Base-by-base conservation (phyloP, 1,140 invertebrate genomes). In the Wiebesia pumilae region DNA sequence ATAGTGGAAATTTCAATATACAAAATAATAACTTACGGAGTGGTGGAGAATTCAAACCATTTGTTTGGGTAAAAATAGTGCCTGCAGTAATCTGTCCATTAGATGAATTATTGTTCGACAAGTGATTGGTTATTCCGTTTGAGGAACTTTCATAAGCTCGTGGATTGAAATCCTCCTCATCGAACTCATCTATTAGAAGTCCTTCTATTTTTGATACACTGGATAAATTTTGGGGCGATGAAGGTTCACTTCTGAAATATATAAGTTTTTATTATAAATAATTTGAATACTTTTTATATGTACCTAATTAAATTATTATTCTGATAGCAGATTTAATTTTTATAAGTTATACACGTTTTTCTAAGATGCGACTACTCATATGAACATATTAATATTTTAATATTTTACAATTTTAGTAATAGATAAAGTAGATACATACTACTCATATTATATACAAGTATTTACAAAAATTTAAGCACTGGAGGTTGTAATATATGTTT, bases 141-240 rank as follows among this genome's bases (percentile, higher is more conserved):
- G 90, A 79, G 19, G 95, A 94, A 71, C 94, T 95, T 90, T 97
- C 96, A 89, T 95, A 95, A 71, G 96, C 96, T 69, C 97, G 94
- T 12, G 97, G 97, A 93, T 97, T 96, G 89, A 97, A 97, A 92
- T 96, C 95, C 87, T 95, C 94, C 89, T 97, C 89, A 89, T 97
- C 96, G 69, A 97, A 96, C 91, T 97, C 97, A 90, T 97, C 97
- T 88, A 98, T 94, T 1, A 98, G 91, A 43, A 98, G 93, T 87
- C 97, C 97, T 93, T 98, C 97, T 83, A 97, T 93, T 93, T 97
- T 97, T 12, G 97, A 96, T 78, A 96, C 97, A 71, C 97, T 96
- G 40, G 95, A 93, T 84, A 96, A 96, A 85, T 88, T 88, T 35
- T 88, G 85, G 87, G 95, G 95, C 62, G 92, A 88, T 35, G 91